Evolutionary conservation across 2,888 invertebrate species (phyloP).

Genomic region (Phania funesta): DNA sequence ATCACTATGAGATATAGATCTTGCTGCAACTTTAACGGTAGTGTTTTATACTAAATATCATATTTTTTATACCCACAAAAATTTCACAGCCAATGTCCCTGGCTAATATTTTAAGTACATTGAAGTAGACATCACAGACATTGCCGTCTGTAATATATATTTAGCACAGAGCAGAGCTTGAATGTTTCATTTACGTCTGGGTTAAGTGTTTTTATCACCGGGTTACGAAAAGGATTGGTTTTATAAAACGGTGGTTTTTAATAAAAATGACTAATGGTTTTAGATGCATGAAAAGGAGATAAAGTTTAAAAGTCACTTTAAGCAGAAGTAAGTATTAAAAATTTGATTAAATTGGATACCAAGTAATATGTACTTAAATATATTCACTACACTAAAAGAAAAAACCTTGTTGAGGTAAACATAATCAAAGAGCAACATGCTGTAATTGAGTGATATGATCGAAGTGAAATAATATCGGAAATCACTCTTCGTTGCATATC

Average conservation of each 20-base stretch:
- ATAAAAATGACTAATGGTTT: conserved; percentile 61
- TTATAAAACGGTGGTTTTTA: conserved; percentile 30
- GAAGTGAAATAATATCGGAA: too few species aligned
- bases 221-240: conserved; percentile 13
- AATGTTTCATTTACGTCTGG: conserved; percentile 35
- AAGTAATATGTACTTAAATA: conserved; percentile 10
- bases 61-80: too few species aligned
- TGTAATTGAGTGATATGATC: too few species aligned
- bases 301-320: conserved; percentile 58
- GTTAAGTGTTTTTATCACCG: conserved; percentile 55
- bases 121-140: conserved; percentile 12
- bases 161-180: conserved; percentile 8
- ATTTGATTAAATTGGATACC: conserved; percentile 32
- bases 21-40: too few species aligned
- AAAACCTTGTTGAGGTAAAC: too few species aligned
- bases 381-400: not conserved
- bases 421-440: too few species aligned
- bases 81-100: not conserved
- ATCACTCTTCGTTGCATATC: too few species aligned
- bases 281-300: conserved; percentile 39
- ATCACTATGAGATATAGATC: too few species aligned
- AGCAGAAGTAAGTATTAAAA: conserved; percentile 33
- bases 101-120: not conserved
- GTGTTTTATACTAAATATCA: too few species aligned
- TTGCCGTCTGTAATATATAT: conserved; percentile 14